Conservation (phyloP, 2,797 vertebrate genomes). For the Huso huso region DNA sequence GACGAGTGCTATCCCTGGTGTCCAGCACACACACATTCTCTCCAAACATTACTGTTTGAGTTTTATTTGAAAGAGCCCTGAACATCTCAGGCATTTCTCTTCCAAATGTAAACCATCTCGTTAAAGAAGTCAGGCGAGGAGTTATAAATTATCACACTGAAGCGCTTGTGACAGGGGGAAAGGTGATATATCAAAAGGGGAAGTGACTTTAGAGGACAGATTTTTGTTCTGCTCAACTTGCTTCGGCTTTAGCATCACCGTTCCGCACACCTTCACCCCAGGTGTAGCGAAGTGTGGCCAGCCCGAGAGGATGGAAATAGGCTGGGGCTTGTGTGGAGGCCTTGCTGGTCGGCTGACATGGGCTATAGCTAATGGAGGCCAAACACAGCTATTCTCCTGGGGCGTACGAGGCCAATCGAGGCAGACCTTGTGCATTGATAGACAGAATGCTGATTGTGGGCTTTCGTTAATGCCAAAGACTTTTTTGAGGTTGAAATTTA, state of each 20-base stretch:
- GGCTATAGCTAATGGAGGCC: slow-evolving; percentile 36
- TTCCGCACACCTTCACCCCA: slow-evolving; percentile 17
- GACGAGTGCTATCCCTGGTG: too few relatives aligned
- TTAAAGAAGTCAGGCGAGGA: not conserved
- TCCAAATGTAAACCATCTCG: not conserved
- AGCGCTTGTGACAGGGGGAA: not conserved
- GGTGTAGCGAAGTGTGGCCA: slow-evolving; percentile 13
- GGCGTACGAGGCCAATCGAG: slow-evolving; percentile 34
- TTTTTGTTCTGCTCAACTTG: slow-evolving; percentile 28
- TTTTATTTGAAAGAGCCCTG: not conserved
- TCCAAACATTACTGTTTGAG: too few relatives aligned
- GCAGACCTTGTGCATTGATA: slow-evolving; percentile 49
- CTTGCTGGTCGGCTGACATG: slow-evolving; percentile 20
- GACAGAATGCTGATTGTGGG: slow-evolving; percentile 64
- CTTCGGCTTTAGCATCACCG: slow-evolving; percentile 22
- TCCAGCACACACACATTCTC: too few relatives aligned
- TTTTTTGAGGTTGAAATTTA: slow-evolving; percentile 40
- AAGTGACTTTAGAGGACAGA: slow-evolving; percentile 8
- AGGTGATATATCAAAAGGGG: slow-evolving; percentile 6
- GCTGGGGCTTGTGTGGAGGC: slow-evolving; percentile 14
- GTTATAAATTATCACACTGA: not conserved
- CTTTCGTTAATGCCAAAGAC: slow-evolving; percentile 38
- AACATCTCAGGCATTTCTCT: not conserved
- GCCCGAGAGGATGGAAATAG: slow-evolving; percentile 25
- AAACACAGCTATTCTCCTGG: slow-evolving; percentile 38